A percentile compares a stretch with the other conserved stretches of the same genome.
These are phyloP conservation scores for Pygoscelis antarcticus DNA, from an alignment of 2,113 vertebrate genomes.

Conservation along the genomic window DNA sequence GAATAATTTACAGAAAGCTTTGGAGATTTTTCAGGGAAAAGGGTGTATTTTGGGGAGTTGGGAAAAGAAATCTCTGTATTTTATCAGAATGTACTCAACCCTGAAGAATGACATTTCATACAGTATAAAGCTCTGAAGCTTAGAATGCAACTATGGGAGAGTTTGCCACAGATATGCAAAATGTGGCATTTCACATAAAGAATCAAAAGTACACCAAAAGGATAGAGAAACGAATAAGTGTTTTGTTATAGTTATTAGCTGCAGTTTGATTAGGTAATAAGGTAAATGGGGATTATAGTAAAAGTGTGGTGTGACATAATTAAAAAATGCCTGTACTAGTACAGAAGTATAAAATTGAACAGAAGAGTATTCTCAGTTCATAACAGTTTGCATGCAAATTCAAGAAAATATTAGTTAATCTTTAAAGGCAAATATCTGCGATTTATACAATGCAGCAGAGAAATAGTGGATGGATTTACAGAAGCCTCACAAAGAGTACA, in stretches of 20 bases:
- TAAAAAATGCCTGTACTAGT: background rate
- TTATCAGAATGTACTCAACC: background rate
- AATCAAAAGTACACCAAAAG: background rate
- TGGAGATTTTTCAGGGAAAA: background rate
- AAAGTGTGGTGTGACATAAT: background rate
- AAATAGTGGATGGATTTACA: background rate
- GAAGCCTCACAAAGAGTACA: background rate
- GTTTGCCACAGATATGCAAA: background rate
- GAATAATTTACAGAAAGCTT: slow-evolving; percentile 6
- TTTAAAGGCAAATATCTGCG: background rate
- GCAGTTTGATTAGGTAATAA: background rate
- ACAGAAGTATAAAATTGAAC: background rate
- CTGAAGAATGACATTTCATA: slow-evolving; percentile 12
- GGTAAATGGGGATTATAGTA: background rate
- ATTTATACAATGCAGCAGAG: background rate
- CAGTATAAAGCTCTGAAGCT: background rate
- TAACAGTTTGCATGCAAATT: background rate
- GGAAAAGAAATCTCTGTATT: background rate
- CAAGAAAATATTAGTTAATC: background rate
- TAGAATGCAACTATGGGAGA: background rate
- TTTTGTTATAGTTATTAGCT: background rate
- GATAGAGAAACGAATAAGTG: background rate
- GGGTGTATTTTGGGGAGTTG: background rate
- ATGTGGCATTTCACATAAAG: background rate
- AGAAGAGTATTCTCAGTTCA: background rate